phyloP scores from a whole-genome alignment of 2,888 invertebrate genomes.

The Protonemura montana region DNA sequence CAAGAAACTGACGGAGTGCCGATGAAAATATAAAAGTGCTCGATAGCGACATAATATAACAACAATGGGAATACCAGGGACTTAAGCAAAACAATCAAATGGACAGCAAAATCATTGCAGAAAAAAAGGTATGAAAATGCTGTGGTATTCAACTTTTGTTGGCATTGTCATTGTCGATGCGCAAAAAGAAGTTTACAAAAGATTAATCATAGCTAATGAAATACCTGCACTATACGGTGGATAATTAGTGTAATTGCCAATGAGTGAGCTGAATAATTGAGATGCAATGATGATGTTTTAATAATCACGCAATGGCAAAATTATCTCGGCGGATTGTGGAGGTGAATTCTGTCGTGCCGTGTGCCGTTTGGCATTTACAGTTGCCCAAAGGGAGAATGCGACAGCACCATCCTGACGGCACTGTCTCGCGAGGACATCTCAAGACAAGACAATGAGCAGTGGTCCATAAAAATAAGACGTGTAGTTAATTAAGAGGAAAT shows the following conservation, averaged over 20 bases:
- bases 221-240: neutral
- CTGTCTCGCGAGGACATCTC: no score
- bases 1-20: neutral
- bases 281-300: conserved; percentile 12
- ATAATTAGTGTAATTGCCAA: conserved; percentile 12
- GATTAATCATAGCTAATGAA: neutral
- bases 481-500: no score
- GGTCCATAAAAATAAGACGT: no score
- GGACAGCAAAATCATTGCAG: neutral
- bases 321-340: neutral
- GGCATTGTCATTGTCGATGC: neutral
- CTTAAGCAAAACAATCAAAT: neutral
- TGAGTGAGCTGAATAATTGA: conserved; percentile 7
- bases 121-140: neutral
- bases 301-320: conserved; percentile 12
- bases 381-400: neutral
- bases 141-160: neutral
- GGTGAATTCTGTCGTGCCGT: neutral
- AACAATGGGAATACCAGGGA: neutral
- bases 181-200: neutral
- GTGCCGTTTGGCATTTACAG: neutral
- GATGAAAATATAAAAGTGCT: neutral
- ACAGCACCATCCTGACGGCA: neutral
- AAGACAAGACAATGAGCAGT: no score
- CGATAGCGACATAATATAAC: neutral